phyloP scores from a whole-genome alignment of 2,888 invertebrate genomes.

The Cantharis flavilabris region DNA sequence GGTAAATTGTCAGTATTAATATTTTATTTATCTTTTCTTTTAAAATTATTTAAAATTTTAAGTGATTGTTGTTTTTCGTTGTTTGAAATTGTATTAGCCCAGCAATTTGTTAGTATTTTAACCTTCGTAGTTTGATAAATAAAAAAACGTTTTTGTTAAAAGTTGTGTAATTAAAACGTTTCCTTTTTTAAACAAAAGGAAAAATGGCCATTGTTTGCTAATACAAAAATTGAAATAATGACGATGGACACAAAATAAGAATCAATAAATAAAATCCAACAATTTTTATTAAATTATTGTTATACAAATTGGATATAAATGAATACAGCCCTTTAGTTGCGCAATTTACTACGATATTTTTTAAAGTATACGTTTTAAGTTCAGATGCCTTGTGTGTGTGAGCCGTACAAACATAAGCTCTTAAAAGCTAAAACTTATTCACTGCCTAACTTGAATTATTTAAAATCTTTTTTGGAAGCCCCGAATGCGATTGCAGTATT shows the following conservation, averaged over 20 bases:
- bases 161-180: not conserved
- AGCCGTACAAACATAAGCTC: slow-evolving; percentile 14
- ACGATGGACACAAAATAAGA: not conserved
- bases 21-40: not conserved
- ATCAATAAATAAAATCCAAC: not conserved
- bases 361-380: not conserved
- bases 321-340: slow-evolving; percentile 1
- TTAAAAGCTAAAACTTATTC: slow-evolving; percentile 32
- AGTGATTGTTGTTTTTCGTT: not conserved
- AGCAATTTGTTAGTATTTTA: not conserved
- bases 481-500: slow-evolving; percentile 48
- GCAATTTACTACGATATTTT: not conserved
- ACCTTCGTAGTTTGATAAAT: not conserved
- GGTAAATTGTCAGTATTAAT: not conserved
- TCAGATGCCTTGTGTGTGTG: not conserved
- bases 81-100: not conserved
- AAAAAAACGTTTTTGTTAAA: not conserved
- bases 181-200: not conserved
- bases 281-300: slow-evolving; percentile 3
- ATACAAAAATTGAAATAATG: not conserved
- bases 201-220: not conserved
- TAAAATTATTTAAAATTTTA: not conserved
- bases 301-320: slow-evolving; percentile 3
- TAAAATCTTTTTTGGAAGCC: slow-evolving; percentile 46
- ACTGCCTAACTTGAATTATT: slow-evolving; percentile 18